Base-by-base conservation (phyloP, 2,888 invertebrate species). In the Nezara viridula region DNA sequence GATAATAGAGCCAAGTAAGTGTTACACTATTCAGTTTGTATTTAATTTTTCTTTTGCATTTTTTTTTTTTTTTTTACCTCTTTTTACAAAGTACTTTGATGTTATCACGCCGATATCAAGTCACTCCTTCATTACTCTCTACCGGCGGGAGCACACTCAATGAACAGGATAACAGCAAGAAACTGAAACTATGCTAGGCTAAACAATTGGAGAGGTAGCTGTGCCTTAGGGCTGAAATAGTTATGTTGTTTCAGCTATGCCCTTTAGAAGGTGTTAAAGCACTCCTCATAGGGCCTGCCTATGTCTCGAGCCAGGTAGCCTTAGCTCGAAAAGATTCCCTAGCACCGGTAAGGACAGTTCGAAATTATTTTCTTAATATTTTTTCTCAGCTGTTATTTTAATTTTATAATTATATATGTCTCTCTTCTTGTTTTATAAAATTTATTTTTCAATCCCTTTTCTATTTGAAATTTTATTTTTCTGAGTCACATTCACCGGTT, bases 251-350 rank as follows among this genome's bases (percentile, higher is more conserved):
- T 90, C 90, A 91, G 91, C 89, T 90, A 60, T 90, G 91, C 89
- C 91, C 91, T 88, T 88, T 90, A 86, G 90, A 91, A 66, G 91
- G 91, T 90, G 91, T 91, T 73, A 90, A 89, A 90, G 91, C 91
- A 86, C 90, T 91, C 89, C 90, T 91, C 89, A 91, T 91, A 90
- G 91, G 91, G 55, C 90, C 91, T 44, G 91, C 91, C 88, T 90
- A 89, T 86, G 90, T 91, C 88, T 90, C 91, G 37, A 90, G 90
- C 87, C 91, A 90, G 88, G 90, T 91, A 66, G 91, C 91, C 86
- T 88, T 90, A 47, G 90, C 89, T 85, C 86, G 90, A 88, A 90
- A 90, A 90, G 89, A 89, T 90, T 90, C 90, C 77, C 85, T 90
- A 85, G 86, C 89, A 89, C 90, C 89, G 91, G 91, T 91, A 91